Conservation (phyloP, 2,888 invertebrate genomes). For the Synanthedon andrenaeformis region DNA sequence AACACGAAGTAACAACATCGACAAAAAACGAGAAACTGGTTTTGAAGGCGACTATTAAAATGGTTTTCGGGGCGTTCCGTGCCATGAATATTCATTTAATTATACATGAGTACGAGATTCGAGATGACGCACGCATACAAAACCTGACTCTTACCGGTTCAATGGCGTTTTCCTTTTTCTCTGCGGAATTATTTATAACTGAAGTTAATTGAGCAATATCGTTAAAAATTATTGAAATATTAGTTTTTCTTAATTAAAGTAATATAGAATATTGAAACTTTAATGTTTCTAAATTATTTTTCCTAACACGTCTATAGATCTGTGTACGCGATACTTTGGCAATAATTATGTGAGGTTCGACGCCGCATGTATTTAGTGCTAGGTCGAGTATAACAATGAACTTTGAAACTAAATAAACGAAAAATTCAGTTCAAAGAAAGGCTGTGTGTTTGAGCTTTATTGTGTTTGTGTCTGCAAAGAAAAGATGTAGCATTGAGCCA, state of each 20-base stretch:
- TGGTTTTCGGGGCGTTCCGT: constrained; percentile 40
- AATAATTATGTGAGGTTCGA: no score
- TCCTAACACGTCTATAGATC: no score
- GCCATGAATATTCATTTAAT: constrained; percentile 56
- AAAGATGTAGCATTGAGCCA: constrained; percentile 24
- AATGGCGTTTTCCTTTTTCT: constrained; percentile 25
- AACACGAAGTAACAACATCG: constrained; percentile 41
- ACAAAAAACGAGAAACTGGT: constrained; percentile 50
- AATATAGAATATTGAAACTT: no score
- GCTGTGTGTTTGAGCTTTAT: constrained; percentile 18
- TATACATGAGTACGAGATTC: constrained; percentile 37
- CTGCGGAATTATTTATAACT: constrained; percentile 32
- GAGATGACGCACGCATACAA: constrained; percentile 43
- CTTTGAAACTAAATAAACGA: constrained; percentile 18
- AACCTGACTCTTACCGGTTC: constrained; percentile 29
- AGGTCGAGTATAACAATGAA: constrained; percentile 10
- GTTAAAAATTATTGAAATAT: no score
- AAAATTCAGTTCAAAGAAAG: constrained; percentile 7
- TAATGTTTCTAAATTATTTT: no score
- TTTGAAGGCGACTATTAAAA: constrained; percentile 38
- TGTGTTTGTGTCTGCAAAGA: constrained; percentile 17
- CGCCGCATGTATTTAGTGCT: no score
- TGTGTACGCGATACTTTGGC: no score
- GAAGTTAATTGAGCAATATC: not conserved
- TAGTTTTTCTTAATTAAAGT: no score